Conservation (phyloP, 2,888 invertebrate species). For the Athetis lepigone region DNA sequence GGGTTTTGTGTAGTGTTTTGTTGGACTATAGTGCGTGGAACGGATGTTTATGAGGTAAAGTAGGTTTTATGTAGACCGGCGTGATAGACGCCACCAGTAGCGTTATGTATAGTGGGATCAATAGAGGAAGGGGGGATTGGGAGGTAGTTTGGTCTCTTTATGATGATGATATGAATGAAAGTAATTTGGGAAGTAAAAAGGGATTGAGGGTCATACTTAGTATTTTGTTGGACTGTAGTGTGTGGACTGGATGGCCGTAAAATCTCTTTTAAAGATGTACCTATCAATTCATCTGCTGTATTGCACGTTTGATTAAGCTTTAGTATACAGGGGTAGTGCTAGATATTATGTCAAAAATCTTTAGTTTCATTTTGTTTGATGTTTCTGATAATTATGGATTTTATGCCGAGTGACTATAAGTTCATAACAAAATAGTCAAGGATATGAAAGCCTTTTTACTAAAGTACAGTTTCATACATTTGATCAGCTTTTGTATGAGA, state of each 20-base stretch:
- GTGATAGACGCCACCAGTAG: background rate
- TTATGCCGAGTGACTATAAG: background rate
- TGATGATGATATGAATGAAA: too few relatives aligned
- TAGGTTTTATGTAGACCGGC: background rate
- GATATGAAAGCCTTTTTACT: background rate
- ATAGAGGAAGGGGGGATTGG: too few relatives aligned
- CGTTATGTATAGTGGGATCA: background rate
- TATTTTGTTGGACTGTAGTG: too few relatives aligned
- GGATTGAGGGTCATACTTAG: too few relatives aligned
- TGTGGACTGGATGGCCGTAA: too few relatives aligned
- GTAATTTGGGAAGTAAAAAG: too few relatives aligned
- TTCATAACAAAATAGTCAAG: too few relatives aligned
- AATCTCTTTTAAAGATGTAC: background rate
- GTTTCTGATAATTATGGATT: background rate
- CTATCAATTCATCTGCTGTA: background rate
- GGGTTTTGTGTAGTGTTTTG: too few relatives aligned
- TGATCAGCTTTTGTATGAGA: background rate
- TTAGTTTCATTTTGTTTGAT: too few relatives aligned
- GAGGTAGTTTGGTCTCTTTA: too few relatives aligned
- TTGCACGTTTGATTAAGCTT: background rate
- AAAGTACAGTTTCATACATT: background rate
- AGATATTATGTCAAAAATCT: constrained; percentile 4
- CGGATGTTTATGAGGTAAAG: too few relatives aligned
- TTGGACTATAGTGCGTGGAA: too few relatives aligned
- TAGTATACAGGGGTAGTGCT: background rate